phyloP scores from a whole-genome alignment of 2,888 invertebrate genomes.

The Drosophila prostipennis region DNA sequence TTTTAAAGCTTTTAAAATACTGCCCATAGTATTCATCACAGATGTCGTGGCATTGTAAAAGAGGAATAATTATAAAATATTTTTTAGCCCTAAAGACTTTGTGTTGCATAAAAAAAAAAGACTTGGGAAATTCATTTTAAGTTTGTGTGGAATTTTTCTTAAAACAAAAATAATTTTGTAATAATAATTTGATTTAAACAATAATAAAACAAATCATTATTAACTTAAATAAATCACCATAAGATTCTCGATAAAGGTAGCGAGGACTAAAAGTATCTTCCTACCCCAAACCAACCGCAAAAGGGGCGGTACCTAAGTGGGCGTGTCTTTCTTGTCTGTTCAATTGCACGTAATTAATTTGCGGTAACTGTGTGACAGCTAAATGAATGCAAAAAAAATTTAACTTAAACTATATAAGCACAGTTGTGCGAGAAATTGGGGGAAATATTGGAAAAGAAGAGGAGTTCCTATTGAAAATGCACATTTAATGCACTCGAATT shows the following conservation, averaged over 20 bases:
- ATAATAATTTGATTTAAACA: no score
- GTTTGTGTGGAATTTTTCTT: no score
- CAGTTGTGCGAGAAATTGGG: not conserved
- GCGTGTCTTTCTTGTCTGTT: constrained; percentile 19
- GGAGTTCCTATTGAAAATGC: not conserved
- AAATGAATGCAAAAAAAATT: not conserved
- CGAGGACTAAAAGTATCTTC: not conserved
- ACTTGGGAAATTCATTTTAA: no score
- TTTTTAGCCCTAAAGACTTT: not conserved
- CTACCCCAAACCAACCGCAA: constrained; percentile 1
- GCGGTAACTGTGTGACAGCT: constrained; percentile 19
- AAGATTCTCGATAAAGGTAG: constrained; percentile 3
- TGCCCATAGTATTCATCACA: not conserved
- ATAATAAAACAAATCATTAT: no score
- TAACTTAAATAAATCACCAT: not conserved
- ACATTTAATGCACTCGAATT: no score
- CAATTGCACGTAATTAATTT: constrained; percentile 35
- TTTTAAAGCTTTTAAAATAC: constrained; percentile 26
- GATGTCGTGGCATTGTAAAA: not conserved
- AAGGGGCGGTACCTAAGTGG: not conserved
- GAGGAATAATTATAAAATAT: not conserved
- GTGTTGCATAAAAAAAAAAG: no score
- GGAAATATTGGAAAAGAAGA: not conserved
- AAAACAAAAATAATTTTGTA: no score
- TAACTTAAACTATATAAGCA: constrained; percentile 18